Percentiles rank a stretch among this genome's conserved stretches.
phyloP scores from a whole-genome alignment of 1,140 invertebrate genomes.

The Cotesia typhae region DNA sequence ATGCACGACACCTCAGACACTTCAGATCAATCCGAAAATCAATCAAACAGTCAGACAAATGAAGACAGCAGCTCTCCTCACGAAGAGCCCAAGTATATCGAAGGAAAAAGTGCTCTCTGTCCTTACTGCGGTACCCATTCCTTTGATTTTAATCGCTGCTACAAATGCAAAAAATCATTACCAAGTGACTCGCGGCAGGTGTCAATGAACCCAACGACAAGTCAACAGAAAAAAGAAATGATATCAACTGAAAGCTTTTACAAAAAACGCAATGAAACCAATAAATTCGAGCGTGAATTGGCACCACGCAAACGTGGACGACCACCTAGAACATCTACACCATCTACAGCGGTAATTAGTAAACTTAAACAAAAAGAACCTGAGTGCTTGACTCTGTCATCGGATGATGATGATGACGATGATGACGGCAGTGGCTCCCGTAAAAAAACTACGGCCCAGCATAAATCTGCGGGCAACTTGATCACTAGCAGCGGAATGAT shows the following conservation, averaged over 20 bases:
- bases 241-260: slow-evolving; percentile 56
- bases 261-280: slow-evolving; percentile 48
- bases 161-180: slow-evolving; percentile 70
- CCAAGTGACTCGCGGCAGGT: slow-evolving; percentile 66
- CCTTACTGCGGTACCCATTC: slow-evolving; percentile 76
- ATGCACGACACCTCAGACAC: slow-evolving; percentile 43
- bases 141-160: slow-evolving; percentile 76
- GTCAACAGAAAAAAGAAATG: slow-evolving; percentile 48
- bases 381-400: slow-evolving; percentile 64
- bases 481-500: slow-evolving; percentile 21
- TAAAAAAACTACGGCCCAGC: slow-evolving; percentile 36
- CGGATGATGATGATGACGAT: slow-evolving; percentile 59
- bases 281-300: slow-evolving; percentile 37
- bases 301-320: slow-evolving; percentile 43
- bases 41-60: slow-evolving; percentile 45
- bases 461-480: background rate
- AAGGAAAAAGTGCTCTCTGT: slow-evolving; percentile 77
- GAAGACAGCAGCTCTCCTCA: slow-evolving; percentile 57
- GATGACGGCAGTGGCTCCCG: slow-evolving; percentile 28
- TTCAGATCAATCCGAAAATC: slow-evolving; percentile 27
- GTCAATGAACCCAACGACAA: slow-evolving; percentile 36
- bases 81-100: slow-evolving; percentile 69
- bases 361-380: slow-evolving; percentile 53
- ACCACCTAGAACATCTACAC: slow-evolving; percentile 25
- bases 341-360: no score